phyloP scores from a whole-genome alignment of 2,113 vertebrate species.

The Apus apus region DNA sequence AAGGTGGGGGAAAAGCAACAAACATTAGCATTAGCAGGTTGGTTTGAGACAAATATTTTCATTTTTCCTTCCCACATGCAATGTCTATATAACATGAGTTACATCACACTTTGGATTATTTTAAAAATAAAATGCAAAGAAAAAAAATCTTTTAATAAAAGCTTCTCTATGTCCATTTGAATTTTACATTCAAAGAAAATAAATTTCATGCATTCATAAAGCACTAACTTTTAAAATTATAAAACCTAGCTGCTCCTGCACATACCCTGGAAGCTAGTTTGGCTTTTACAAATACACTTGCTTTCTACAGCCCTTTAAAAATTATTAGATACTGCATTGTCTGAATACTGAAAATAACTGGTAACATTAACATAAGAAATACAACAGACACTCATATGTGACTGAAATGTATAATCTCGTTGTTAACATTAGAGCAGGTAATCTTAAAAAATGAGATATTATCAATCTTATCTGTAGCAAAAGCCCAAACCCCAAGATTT shows the following conservation, averaged over 20 bases:
- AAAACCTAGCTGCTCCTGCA: neutral
- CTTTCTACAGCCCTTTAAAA: neutral
- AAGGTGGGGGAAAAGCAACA: neutral
- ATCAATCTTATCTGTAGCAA: neutral
- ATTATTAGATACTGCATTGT: rapidly evolving
- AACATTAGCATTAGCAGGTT: neutral
- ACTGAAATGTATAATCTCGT: neutral
- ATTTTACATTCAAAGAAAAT: neutral
- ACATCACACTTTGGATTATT: neutral
- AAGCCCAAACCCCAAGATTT: rapidly evolving
- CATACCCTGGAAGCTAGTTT: neutral
- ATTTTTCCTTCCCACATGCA: neutral
- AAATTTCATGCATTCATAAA: neutral
- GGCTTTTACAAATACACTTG: neutral
- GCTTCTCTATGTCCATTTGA: neutral
- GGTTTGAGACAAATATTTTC: neutral
- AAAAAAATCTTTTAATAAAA: neutral
- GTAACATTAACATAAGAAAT: neutral
- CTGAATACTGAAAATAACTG: neutral
- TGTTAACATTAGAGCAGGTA: neutral
- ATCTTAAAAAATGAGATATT: neutral
- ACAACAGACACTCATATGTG: neutral
- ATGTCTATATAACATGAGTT: neutral
- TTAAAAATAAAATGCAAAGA: neutral
- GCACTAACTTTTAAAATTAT: neutral